These are phyloP conservation scores for Zoanthus solanderi DNA, from an alignment of 92 coral and sea anemone species.

Conservation along the genomic window DNA sequence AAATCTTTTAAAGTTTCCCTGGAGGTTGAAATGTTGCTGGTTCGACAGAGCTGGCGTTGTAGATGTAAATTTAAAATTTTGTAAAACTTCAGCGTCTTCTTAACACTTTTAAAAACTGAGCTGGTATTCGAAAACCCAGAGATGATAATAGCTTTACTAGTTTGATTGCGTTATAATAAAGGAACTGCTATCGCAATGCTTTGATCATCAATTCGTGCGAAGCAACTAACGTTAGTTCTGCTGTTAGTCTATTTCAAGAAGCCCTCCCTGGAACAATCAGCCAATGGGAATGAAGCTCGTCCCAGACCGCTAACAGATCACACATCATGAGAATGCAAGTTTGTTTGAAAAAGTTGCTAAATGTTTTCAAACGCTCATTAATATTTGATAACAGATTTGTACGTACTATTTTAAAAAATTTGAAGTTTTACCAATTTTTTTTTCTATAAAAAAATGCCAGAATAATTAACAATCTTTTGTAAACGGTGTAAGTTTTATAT, in stretches of 20 bases:
- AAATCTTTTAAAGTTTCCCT: conserved; percentile 1
- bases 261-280: conserved; percentile 83
- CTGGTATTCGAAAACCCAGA: conserved; percentile 25
- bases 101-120: conserved; percentile 5
- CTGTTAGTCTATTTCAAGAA: conserved; percentile 85
- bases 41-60: not conserved
- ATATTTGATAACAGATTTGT: too few relatives aligned
- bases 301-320: conserved; percentile 62
- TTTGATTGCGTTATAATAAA: conserved; percentile 39
- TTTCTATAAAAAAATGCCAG: too few relatives aligned
- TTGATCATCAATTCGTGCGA: conserved; percentile 64
- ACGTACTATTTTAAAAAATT: too few relatives aligned
- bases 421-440: too few relatives aligned
- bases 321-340: not conserved
- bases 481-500: too few relatives aligned
- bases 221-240: conserved; percentile 77
- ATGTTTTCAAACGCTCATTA: not conserved
- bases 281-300: conserved; percentile 81
- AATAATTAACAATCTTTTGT: too few relatives aligned
- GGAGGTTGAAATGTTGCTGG: conserved; percentile 10
- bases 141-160: not conserved
- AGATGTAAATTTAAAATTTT: not conserved
- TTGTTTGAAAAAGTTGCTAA: not conserved
- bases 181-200: conserved; percentile 49
- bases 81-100: not conserved